phyloP scores from a whole-genome alignment of 2,113 vertebrate species.

The Podiceps cristatus region DNA sequence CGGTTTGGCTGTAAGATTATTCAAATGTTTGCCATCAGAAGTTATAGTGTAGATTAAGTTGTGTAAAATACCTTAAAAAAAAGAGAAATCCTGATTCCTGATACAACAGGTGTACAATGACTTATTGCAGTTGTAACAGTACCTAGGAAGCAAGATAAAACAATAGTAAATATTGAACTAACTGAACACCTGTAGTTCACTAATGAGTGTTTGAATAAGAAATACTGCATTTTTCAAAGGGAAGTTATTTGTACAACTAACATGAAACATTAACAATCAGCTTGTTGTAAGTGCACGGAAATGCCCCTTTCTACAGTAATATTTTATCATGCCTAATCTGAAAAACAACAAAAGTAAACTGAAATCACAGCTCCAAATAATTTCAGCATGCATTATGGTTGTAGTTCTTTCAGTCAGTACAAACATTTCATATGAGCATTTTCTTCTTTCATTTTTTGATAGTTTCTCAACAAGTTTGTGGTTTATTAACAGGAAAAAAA shows the following conservation, averaged over 20 bases:
- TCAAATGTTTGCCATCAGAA: constrained; percentile 57
- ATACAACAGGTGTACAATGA: constrained; percentile 81
- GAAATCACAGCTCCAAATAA: constrained; percentile 84
- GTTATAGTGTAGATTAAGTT: constrained; percentile 64
- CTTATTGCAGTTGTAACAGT: constrained; percentile 87
- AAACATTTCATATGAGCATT: constrained; percentile 74
- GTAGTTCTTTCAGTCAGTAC: constrained; percentile 79
- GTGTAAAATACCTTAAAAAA: constrained; percentile 68
- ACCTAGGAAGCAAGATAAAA: constrained; percentile 80
- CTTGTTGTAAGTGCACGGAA: constrained; percentile 79
- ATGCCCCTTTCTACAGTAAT: constrained; percentile 81
- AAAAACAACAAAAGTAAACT: constrained; percentile 82
- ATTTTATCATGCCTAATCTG: constrained; percentile 84
- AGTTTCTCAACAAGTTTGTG: constrained; percentile 73
- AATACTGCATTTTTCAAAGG: constrained; percentile 75
- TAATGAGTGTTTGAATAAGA: constrained; percentile 77
- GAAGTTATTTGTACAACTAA: constrained; percentile 81
- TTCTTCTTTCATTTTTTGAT: constrained; percentile 38
- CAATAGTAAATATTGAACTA: constrained; percentile 76
- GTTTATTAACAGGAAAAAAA: constrained; percentile 79
- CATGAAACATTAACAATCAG: constrained; percentile 80
- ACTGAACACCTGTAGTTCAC: constrained; percentile 73
- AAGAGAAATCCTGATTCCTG: constrained; percentile 76
- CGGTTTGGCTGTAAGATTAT: constrained; percentile 57
- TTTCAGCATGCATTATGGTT: constrained; percentile 85